phyloP scores from a whole-genome alignment of 2,888 invertebrate genomes.

The Cotesia congregata region DNA sequence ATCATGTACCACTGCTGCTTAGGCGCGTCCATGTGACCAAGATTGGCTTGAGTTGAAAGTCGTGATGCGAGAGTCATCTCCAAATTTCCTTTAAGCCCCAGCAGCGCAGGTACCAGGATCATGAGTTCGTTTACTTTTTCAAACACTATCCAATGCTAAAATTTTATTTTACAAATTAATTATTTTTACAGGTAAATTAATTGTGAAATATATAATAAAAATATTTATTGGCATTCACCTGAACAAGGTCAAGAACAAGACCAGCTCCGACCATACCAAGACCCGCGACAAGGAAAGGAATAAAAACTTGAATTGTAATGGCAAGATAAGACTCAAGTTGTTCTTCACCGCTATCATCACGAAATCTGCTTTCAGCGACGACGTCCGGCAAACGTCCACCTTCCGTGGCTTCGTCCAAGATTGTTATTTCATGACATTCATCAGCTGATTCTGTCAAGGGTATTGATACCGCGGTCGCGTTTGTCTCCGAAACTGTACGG shows the following conservation, averaged over 20 bases:
- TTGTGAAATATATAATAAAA: no score
- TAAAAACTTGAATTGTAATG: constrained; percentile 78
- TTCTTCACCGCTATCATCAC: constrained; percentile 66
- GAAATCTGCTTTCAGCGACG: constrained; percentile 72
- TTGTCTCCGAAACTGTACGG: constrained; percentile 63
- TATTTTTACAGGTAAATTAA: no score
- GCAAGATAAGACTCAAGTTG: constrained; percentile 74
- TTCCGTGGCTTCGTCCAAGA: constrained; percentile 64
- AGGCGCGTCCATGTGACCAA: constrained; percentile 81
- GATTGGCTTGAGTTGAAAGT: constrained; percentile 91
- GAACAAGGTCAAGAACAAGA: constrained; percentile 80
- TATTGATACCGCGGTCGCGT: constrained; percentile 50
- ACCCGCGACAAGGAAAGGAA: constrained; percentile 83
- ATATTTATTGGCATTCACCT: constrained; percentile 70
- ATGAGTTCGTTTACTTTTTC: constrained; percentile 79
- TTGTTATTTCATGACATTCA: constrained; percentile 60
- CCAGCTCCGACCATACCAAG: constrained; percentile 86
- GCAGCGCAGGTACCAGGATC: constrained; percentile 84
- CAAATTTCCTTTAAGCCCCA: constrained; percentile 92
- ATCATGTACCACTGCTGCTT: constrained; percentile 78
- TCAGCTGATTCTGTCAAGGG: constrained; percentile 50
- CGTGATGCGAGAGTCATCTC: constrained; percentile 98
- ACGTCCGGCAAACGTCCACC: constrained; percentile 73
- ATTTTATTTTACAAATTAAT: constrained; percentile 15
- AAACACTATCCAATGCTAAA: constrained; percentile 82